Base-by-base conservation (phyloP, 2,888 invertebrate species). In the Hemistola chrysoprasaria region DNA sequence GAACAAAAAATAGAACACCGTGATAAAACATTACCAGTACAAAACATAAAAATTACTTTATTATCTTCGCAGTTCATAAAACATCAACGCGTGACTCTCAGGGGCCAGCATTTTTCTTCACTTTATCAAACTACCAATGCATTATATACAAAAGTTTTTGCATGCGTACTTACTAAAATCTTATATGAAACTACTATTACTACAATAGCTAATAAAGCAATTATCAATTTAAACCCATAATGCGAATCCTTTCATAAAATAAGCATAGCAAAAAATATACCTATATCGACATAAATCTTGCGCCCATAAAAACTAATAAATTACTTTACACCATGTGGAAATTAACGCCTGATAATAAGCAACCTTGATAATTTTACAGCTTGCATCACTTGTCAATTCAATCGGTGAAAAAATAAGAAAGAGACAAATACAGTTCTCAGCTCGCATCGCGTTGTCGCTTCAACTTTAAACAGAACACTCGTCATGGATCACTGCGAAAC, bases 401-500 rank as follows among this genome's bases (percentile, higher is more conserved):
- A 40, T 53, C 51, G 40, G 52, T 62, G 29, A 78, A 78, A 82
- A 82, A 80, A 74, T 59, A 43, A 31, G 71, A 87, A 53, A 37
- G 76, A 75, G 87, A 86, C 76, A 50, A 51, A 69, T 56, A 40
- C 45, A 70, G 40, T 52, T 37, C 56, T 49, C 50, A 39, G 55
- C 49, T 60, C 52, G 47, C 53, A 44, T 65, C 40, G 47, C 59
- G 61, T 69, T 73, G 74, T 81, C 71, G 77, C 67, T 82, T 71
- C 84, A 62, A 70, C 85, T 83, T 82, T 69, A 76, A 84, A 74
- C 53, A 50, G 75, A 81, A 80, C 79, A 71, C 73, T 71, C 79
- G 79, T 82, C 79, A 85, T 76, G 79, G 76, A 73, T 78, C 78
- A 72, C 64, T 66, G 78, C 71, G 60, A 73, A 77, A 77, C 81